phyloP scores from a whole-genome alignment of 2,113 vertebrate genomes.

The Oreochromis aureus region DNA sequence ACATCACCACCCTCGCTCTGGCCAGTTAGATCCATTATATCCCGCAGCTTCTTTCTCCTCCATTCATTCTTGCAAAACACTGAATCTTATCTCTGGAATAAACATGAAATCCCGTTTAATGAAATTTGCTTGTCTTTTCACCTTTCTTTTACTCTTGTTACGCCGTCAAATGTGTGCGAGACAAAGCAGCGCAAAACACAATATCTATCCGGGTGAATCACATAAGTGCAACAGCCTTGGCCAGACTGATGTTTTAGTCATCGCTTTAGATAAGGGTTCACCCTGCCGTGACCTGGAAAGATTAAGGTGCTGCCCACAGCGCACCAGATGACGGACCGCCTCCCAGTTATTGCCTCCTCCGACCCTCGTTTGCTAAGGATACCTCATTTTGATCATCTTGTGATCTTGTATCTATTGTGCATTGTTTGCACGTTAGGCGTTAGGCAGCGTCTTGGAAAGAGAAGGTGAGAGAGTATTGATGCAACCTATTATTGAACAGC shows the following conservation, averaged over 20 bases:
- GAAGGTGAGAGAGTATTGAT: constrained; percentile 32
- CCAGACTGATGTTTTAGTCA: background rate
- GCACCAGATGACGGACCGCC: background rate
- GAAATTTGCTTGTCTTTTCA: background rate
- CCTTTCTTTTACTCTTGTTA: background rate
- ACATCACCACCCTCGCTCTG: background rate
- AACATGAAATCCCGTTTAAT: background rate
- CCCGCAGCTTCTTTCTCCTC: background rate
- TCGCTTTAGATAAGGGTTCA: constrained; percentile 17
- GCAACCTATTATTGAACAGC: constrained; percentile 12
- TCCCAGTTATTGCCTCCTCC: background rate
- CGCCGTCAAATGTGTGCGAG: background rate
- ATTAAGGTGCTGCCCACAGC: background rate
- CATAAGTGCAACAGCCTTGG: background rate
- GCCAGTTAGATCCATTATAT: background rate
- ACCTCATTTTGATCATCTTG: background rate
- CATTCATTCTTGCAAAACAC: background rate
- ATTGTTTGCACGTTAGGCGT: background rate
- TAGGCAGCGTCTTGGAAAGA: background rate
- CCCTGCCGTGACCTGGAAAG: constrained; percentile 29
- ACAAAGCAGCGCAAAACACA: background rate
- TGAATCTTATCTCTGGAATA: background rate
- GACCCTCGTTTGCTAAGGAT: background rate
- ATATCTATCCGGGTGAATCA: background rate
- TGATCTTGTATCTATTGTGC: background rate